Percentiles rank a stretch among this genome's conserved stretches.
These are phyloP conservation scores for Prunella himalayana DNA, from an alignment of 2,113 vertebrate species.

Conservation along the genomic window DNA sequence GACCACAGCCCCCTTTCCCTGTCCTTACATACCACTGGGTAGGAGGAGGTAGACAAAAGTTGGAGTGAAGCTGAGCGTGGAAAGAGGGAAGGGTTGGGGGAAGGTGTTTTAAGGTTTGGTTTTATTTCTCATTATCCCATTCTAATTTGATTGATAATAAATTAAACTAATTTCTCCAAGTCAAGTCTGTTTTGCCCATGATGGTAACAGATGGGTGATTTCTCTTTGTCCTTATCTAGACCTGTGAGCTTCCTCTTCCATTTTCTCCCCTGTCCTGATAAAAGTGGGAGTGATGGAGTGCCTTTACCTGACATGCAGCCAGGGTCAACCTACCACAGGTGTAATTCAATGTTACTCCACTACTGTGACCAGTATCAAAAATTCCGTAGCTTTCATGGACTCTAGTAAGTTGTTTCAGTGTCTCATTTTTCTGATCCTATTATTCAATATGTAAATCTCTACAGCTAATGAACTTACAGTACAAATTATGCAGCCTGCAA, in stretches of 20 bases:
- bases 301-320: not conserved
- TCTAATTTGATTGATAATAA: not conserved
- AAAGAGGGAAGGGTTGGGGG: not conserved
- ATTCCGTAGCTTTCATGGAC: not conserved
- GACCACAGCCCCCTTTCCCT: not conserved
- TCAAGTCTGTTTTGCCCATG: rapidly evolving
- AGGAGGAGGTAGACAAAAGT: not conserved
- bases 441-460: not conserved
- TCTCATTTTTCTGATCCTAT: not conserved
- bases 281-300: not conserved
- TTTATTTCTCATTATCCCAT: not conserved
- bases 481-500: not conserved
- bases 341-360: not conserved
- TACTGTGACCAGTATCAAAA: not conserved
- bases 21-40: not conserved
- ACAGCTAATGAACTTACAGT: not conserved
- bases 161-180: not conserved
- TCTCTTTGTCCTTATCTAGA: not conserved
- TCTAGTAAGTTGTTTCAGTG: not conserved
- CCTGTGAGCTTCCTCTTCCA: not conserved
- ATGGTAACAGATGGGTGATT: not conserved
- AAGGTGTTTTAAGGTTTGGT: not conserved
- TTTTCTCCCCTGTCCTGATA: not conserved
- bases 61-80: not conserved
- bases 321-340: not conserved